phyloP scores from a whole-genome alignment of 2,113 vertebrate species.

The Tricholaema leucomelas region DNA sequence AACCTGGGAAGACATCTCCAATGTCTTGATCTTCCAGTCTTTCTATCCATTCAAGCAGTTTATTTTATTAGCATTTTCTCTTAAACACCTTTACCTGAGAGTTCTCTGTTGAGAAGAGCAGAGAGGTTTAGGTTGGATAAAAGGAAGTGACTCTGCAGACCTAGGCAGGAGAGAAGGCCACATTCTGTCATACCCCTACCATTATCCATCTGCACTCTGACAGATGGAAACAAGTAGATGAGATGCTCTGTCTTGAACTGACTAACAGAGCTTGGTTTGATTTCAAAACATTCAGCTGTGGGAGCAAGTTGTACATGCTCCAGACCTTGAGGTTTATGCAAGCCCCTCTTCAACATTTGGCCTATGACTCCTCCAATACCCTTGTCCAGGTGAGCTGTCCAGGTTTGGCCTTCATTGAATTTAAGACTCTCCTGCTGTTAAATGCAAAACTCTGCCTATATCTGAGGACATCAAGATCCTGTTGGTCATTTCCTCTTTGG shows the following conservation, averaged over 20 bases:
- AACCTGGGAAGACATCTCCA: not conserved
- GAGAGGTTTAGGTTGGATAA: not conserved
- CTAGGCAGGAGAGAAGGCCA: not conserved
- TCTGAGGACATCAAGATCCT: not conserved
- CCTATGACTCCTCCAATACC: not conserved
- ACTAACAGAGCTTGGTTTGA: not conserved
- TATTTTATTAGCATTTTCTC: not conserved
- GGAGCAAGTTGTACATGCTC: not conserved
- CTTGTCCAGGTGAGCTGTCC: not conserved
- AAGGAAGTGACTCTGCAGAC: not conserved
- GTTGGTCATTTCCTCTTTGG: not conserved
- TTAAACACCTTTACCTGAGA: not conserved
- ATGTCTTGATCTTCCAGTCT: not conserved
- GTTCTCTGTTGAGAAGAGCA: not conserved
- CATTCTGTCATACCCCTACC: not conserved
- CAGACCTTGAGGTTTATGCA: not conserved
- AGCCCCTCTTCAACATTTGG: not conserved
- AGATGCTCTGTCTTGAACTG: not conserved
- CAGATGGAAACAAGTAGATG: not conserved
- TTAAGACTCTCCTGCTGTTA: not conserved
- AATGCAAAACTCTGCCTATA: not conserved
- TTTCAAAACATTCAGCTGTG: not conserved
- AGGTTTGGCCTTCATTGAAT: not conserved
- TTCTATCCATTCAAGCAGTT: rapidly evolving
- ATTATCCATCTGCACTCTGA: not conserved